Percentiles rank a stretch among this genome's conserved stretches.
Evolutionary conservation across 2,888 invertebrate genomes (phyloP).

Genomic region (Thyatira batis): DNA sequence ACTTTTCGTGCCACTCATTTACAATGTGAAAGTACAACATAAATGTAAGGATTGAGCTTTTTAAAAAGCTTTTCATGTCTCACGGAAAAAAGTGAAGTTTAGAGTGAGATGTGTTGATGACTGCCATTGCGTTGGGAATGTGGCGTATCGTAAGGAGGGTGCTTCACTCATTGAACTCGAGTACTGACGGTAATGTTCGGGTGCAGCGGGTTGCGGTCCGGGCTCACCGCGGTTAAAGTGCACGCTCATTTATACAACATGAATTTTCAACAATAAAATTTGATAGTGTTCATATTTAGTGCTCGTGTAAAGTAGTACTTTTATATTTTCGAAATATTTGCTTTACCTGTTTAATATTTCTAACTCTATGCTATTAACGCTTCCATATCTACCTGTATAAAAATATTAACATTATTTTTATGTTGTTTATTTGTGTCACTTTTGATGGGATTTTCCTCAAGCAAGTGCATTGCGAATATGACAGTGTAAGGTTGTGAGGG

Average conservation of each 20-base stretch:
- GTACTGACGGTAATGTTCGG: slow-evolving; percentile 44
- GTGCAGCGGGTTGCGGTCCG: slow-evolving; percentile 32
- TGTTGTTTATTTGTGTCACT: slow-evolving; percentile 17
- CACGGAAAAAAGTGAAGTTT: slow-evolving; percentile 42
- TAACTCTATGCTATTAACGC: no score
- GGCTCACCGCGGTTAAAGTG: slow-evolving; percentile 37
- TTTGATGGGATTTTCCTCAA: slow-evolving; percentile 31
- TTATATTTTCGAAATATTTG: no score
- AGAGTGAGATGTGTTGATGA: slow-evolving; percentile 49
- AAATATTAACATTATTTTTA: slow-evolving; percentile 16
- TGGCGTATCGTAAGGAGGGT: slow-evolving; percentile 39
- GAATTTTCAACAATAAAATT: slow-evolving; percentile 8
- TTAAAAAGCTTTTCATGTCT: slow-evolving; percentile 49
- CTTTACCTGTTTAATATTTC: no score
- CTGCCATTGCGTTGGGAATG: slow-evolving; percentile 44
- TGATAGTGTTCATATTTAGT: no score
- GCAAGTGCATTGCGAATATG: slow-evolving; percentile 42
- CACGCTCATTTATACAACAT: background rate
- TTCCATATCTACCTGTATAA: no score
- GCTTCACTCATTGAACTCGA: slow-evolving; percentile 46
- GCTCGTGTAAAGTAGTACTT: no score
- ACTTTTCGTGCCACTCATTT: slow-evolving; percentile 10
- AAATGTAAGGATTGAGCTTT: slow-evolving; percentile 28
- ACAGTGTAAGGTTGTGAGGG: slow-evolving; percentile 50
- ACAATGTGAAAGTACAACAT: slow-evolving; percentile 36